Percentiles rank a stretch among this genome's conserved stretches.
Conservation (phyloP, 92 coral and sea anemone genomes). For the Plumapathes pennacea region DNA sequence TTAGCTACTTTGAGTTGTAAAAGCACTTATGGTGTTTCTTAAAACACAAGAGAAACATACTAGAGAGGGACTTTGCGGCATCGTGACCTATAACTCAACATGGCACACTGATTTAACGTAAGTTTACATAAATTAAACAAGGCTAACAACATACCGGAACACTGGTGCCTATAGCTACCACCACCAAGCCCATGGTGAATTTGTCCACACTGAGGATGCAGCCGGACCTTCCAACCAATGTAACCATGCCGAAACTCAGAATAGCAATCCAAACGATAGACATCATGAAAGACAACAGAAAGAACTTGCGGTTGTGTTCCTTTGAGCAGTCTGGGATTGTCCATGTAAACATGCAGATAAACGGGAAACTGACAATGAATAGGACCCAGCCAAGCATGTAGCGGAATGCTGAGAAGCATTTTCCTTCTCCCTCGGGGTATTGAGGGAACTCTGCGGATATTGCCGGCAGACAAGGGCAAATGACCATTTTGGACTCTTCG, state of each 20-base stretch:
- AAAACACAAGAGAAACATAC: too few relatives aligned
- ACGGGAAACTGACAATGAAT: constrained; percentile 85
- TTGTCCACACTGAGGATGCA: constrained; percentile 94
- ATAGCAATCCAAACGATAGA: constrained; percentile 97
- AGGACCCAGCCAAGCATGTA: constrained; percentile 74
- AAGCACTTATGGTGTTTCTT: too few relatives aligned
- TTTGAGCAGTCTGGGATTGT: constrained; percentile 96
- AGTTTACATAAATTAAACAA: too few relatives aligned
- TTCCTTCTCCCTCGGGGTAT: constrained; percentile 59
- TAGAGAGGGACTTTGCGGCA: too few relatives aligned
- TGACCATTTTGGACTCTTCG: constrained; percentile 42
- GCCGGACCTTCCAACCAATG: constrained; percentile 94
- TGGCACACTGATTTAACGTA: too few relatives aligned
- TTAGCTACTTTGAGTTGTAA: too few relatives aligned
- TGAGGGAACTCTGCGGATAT: constrained; percentile 76
- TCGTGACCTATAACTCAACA: too few relatives aligned
- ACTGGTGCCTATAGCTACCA: constrained; percentile 98
- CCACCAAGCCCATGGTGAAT: constrained; percentile 99
- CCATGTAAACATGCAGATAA: constrained; percentile 89
- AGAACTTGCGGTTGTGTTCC: constrained; percentile 91
- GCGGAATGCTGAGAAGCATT: constrained; percentile 33
- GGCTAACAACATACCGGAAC: constrained; percentile 80
- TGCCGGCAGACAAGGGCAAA: constrained; percentile 81
- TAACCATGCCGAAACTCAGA: constrained; percentile 96
- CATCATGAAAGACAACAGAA: constrained; percentile 78